phyloP scores from a whole-genome alignment of 2,797 vertebrate species.

The Syngnathus rostellatus region DNA sequence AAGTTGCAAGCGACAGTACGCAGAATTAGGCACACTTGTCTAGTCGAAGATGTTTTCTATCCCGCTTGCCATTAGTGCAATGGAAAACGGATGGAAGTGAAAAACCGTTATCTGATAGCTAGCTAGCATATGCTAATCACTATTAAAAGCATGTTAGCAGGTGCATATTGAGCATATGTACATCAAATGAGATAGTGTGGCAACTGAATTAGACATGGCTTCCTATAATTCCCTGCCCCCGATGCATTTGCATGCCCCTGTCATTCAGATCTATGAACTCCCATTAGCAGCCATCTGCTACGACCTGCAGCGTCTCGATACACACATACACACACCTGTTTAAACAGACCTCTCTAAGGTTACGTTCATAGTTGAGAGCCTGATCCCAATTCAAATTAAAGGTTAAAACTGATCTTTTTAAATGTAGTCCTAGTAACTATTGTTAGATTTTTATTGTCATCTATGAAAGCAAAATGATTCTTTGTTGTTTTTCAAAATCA shows the following conservation, averaged over 20 bases:
- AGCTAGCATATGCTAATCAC: neutral
- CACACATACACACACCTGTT: constrained; percentile 9
- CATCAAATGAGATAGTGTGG: neutral
- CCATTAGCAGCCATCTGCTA: constrained; percentile 81
- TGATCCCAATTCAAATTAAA: no score
- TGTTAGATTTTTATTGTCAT: no score
- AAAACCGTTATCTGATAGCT: neutral
- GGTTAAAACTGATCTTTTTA: no score
- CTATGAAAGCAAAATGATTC: no score
- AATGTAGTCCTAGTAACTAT: no score
- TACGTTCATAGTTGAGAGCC: neutral
- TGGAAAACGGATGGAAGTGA: neutral
- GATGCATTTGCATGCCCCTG: constrained; percentile 63
- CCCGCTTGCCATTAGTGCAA: neutral
- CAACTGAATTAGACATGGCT: constrained; percentile 30
- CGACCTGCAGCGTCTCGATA: constrained; percentile 69
- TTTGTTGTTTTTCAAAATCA: no score
- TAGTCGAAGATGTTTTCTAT: neutral
- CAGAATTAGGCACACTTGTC: neutral
- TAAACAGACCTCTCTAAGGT: constrained; percentile 5
- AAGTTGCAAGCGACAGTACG: neutral
- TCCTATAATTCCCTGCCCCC: constrained; percentile 44
- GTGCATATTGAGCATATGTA: constrained; percentile 1
- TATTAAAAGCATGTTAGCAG: neutral
- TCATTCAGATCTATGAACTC: constrained; percentile 79